A percentile compares a stretch with the other conserved stretches of the same genome.
Evolutionary conservation across 2,888 invertebrate genomes (phyloP).

Genomic region (Cataglyphis livida): DNA sequence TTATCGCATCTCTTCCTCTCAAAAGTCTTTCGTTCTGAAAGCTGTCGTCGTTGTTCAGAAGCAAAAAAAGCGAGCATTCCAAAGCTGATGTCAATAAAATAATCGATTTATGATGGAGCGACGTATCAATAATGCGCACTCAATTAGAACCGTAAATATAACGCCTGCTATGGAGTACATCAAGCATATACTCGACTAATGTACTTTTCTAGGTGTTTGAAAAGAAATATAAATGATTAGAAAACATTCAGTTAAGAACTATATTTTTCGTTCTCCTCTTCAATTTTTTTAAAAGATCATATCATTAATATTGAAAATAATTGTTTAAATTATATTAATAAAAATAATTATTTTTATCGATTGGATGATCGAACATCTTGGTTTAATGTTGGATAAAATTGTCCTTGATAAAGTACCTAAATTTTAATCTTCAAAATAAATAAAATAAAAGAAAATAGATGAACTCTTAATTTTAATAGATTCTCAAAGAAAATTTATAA

Average conservation of each 20-base stretch:
- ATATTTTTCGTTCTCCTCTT: background rate
- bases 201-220: background rate
- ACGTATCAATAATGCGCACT: conserved; percentile 77
- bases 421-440: background rate
- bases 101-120: conserved; percentile 74
- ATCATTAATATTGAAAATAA: background rate
- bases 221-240: background rate
- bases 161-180: background rate
- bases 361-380: background rate
- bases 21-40: background rate
- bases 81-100: conserved; percentile 69
- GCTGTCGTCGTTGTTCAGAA: background rate
- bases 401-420: background rate
- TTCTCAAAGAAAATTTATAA: background rate
- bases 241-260: background rate
- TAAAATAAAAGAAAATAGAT: background rate
- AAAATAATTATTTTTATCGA: background rate
- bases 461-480: background rate
- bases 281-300: background rate
- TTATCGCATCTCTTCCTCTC: conserved; percentile 26
- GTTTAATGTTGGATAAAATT: background rate
- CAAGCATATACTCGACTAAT: background rate
- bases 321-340: background rate
- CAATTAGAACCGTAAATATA: conserved; percentile 75
- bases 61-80: conserved; percentile 55